A percentile compares a stretch with the other conserved stretches of the same genome.
These are phyloP conservation scores for Picus viridis DNA, from an alignment of 2,797 vertebrate genomes.

Conservation along the genomic window DNA sequence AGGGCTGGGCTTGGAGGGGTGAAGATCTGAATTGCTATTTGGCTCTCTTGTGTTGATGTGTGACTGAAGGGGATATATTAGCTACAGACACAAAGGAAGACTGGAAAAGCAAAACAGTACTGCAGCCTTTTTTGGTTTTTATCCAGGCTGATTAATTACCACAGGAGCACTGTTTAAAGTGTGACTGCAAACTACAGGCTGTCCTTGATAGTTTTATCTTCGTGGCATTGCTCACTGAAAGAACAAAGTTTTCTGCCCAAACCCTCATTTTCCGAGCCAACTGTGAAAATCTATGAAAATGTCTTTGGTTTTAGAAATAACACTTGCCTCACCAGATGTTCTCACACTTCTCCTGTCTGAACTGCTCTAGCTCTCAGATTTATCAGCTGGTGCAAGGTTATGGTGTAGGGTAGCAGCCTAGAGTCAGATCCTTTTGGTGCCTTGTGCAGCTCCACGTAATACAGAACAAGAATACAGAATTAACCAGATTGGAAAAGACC, in stretches of 20 bases:
- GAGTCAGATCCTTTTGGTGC: neutral
- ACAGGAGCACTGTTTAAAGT: neutral
- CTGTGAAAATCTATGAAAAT: neutral
- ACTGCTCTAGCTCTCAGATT: neutral
- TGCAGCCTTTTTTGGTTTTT: neutral
- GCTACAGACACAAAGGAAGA: neutral
- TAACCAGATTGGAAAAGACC: too few relatives aligned
- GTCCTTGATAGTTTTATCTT: neutral
- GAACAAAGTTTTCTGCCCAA: neutral
- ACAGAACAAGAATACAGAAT: too few relatives aligned
- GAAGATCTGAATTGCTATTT: neutral
- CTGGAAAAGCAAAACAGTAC: neutral
- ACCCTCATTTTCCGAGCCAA: neutral
- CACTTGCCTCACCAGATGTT: neutral
- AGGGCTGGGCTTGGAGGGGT: neutral
- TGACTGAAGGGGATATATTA: neutral
- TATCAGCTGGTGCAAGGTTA: neutral
- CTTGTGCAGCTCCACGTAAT: neutral
- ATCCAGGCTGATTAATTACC: neutral
- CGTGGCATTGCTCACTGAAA: neutral
- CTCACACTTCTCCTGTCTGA: neutral
- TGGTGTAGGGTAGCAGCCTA: neutral
- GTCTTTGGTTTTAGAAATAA: neutral
- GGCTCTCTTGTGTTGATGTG: neutral
- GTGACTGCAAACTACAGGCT: neutral